Percentiles rank a stretch among this genome's conserved stretches.
Conservation (phyloP, 2,797 vertebrate genomes). For the Menidia menidia region DNA sequence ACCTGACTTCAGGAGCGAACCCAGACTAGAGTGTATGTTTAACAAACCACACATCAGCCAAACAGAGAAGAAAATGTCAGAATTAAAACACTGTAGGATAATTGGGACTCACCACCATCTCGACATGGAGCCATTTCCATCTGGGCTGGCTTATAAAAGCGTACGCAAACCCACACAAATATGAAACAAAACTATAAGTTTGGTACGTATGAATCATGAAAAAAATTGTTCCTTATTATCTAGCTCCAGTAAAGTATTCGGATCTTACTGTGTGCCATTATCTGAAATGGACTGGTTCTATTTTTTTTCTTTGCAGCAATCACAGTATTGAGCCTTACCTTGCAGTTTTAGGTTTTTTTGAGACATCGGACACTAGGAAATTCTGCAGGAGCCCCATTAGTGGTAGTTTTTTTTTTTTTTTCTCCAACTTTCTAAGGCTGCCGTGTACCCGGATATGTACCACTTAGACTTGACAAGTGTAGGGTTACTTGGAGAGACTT, state of each 20-base stretch:
- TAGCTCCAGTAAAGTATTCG: background rate
- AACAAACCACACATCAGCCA: too few relatives aligned
- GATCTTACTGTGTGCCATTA: background rate
- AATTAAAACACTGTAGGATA: too few relatives aligned
- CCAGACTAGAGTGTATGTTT: too few relatives aligned
- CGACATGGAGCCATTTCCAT: too few relatives aligned
- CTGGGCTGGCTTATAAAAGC: too few relatives aligned
- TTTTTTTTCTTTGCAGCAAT: background rate
- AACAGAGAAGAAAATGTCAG: too few relatives aligned
- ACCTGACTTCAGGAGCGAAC: too few relatives aligned
- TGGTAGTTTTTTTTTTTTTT: conserved; percentile 51
- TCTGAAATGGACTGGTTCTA: background rate
- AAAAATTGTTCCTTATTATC: too few relatives aligned
- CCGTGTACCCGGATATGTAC: conserved; percentile 70
- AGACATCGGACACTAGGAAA: conserved; percentile 48
- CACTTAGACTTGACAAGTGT: conserved; percentile 73
- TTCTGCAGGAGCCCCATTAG: conserved; percentile 54
- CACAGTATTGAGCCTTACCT: conserved; percentile 19
- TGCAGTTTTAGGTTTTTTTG: conserved; percentile 28
- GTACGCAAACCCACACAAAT: too few relatives aligned
- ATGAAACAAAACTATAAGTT: too few relatives aligned
- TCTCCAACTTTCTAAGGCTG: conserved; percentile 44
- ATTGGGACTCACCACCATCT: too few relatives aligned
- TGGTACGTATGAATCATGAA: too few relatives aligned
- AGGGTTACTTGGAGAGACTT: conserved; percentile 78